Evolutionary conservation across 2,888 invertebrate genomes (phyloP).

Genomic region (Zootermopsis nevadensis): DNA sequence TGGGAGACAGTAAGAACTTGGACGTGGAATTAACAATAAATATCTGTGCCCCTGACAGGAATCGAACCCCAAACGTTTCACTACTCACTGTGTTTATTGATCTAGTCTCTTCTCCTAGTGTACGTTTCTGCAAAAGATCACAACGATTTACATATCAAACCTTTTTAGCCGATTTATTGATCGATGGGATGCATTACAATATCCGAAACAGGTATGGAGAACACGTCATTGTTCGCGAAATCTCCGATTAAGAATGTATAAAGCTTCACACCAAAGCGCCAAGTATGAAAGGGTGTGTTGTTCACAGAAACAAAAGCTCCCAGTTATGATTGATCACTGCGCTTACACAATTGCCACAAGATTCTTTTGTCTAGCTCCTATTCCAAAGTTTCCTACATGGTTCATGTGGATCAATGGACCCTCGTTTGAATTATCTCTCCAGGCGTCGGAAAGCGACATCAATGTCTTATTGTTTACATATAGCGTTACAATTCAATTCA

Average conservation of each 20-base stretch:
- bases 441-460: background rate
- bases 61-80: too few relatives aligned
- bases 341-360: background rate
- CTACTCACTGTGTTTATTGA: too few relatives aligned
- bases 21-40: too few relatives aligned
- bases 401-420: background rate
- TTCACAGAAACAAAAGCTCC: background rate
- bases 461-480: background rate
- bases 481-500: too few relatives aligned
- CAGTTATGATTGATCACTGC: background rate
- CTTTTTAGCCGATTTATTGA: background rate
- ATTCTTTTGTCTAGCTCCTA: background rate
- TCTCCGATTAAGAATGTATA: background rate
- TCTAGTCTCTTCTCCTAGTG: too few relatives aligned
- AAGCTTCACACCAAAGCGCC: background rate
- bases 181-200: background rate
- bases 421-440: background rate
- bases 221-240: conserved; percentile 5
- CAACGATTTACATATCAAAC: too few relatives aligned
- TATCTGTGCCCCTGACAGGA: too few relatives aligned
- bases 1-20: too few relatives aligned
- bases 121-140: too few relatives aligned
- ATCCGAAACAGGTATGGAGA: background rate
- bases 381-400: background rate
- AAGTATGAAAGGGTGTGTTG: too few relatives aligned